Percentiles rank a stretch among this genome's conserved stretches.
These are phyloP conservation scores for Colossoma macropomum DNA, from an alignment of 2,113 vertebrate species.

Conservation along the genomic window DNA sequence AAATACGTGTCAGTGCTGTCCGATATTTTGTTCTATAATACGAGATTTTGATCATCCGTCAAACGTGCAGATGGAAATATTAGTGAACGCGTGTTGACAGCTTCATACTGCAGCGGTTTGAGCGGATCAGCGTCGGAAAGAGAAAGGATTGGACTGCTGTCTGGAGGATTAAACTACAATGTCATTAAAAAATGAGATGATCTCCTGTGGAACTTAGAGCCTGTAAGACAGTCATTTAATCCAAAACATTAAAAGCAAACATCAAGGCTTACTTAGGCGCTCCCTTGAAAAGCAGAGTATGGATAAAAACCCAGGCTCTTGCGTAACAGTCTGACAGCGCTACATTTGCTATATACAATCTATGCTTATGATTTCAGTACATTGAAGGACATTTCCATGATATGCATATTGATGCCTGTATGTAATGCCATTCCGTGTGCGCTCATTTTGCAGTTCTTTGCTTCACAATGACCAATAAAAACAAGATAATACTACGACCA, in stretches of 20 bases:
- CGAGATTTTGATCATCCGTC: not conserved
- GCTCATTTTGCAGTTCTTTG: no score
- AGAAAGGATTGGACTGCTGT: conserved; percentile 65
- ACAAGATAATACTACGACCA: no score
- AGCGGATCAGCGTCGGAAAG: conserved; percentile 22
- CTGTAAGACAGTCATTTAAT: conserved; percentile 74
- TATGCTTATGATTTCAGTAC: not conserved
- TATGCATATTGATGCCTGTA: not conserved
- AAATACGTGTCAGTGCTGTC: not conserved
- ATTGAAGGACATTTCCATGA: not conserved
- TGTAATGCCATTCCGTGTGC: not conserved
- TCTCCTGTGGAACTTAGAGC: conserved; percentile 61
- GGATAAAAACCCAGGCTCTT: conserved; percentile 38
- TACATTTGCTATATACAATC: not conserved
- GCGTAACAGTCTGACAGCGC: conserved; percentile 36
- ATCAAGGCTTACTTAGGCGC: conserved; percentile 69
- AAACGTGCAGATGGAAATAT: not conserved
- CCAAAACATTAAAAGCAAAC: conserved; percentile 77
- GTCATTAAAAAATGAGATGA: conserved; percentile 75
- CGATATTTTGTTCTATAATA: not conserved
- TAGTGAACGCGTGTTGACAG: not conserved
- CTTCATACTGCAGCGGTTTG: conserved; percentile 10
- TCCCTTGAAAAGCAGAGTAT: conserved; percentile 53
- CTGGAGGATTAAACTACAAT: conserved; percentile 75
- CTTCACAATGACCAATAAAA: no score